Evolutionary conservation across 2,888 invertebrate species (phyloP), one percentile per base, ranked within the genome.

Genomic region (Tenthredo scrophulariae): DNA sequence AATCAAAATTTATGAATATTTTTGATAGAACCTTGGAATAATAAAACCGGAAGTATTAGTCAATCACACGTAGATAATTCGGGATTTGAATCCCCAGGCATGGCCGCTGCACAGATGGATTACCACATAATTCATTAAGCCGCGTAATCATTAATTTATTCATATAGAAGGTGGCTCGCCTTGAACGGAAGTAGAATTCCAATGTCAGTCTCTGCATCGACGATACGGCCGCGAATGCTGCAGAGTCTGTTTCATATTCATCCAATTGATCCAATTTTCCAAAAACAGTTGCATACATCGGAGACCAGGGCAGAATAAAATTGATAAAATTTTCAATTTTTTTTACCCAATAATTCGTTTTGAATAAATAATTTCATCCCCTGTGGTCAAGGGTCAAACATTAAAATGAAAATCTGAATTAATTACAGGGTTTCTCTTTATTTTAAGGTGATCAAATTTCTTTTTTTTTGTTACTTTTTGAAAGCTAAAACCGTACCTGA

Each of bases 171-270:
- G 80, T 46, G n/a, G 83, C 26, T 83, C 33, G 83, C 83, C 83
- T 83, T 83, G 83, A 67, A 83, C 29, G 67, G 83, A 83, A 83
- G 83, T 67, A 70, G 37, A 22, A 62, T 80, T 80, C 62, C 58
- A 80, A 62, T 62, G 58, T 58, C n/a, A 54, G 37, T 15, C 26
- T 3, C 13, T 54, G 6, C 22, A 62, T 58, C 62, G 37, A 50
- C 33, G 26, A 50, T 37, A 22, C 29, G 40, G 22, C 22, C 62
- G 40, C 67, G 67, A 67, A 18, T 33, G 2, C 18, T 26, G 18
- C 46, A 46, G 46, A 67, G 0, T 67, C 33, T 15, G 13, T 18
- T 33, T 67, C 18, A 33, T 54, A 50, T 77, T 15, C 74, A 46
- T 74, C 6, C 26, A 13, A 22, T 74, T 74, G 46, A 74, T 74